Base-by-base conservation (phyloP, 2,113 vertebrate species). In the Nannospalax galili region DNA sequence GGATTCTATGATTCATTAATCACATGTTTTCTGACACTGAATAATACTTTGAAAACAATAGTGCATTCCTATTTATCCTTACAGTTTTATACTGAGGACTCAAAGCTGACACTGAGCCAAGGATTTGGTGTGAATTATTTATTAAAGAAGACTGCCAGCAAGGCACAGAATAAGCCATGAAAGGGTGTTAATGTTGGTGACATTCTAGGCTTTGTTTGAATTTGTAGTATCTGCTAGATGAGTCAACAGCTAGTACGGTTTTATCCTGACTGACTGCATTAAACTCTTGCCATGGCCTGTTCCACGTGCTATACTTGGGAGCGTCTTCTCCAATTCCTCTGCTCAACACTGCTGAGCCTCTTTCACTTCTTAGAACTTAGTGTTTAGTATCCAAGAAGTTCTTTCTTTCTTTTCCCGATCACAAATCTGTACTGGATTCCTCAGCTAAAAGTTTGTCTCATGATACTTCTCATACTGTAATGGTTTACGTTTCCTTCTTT, bases 1-100 rank as follows among this genome's bases (percentile, higher is more conserved):
- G 19, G 95, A 91, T 37, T 80, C 52, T 48, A n/a, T 89, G 93
- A 97, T 94, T 95, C 73, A 96, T 96, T 97, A 91, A 97, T 90
- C 84, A 73, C 48, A 15, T 81, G 5, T 64, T 92, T 70, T 90
- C 37, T 95, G 79, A 84, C 70, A 95, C 17, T 95, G 89, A 81
- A 88, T 88, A 89, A 95, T 93, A 79, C 19, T 17, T 80, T 78
- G 48, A 60, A 92, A 97, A 95, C 48, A 95, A 91, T 89, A 75
- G 45, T 94, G 32, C n/a, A 35, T 48, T 74, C 28, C n/a, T 86
- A 7, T 56, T 77, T 86, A 84, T 88, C 56, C 94, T 7, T 70
- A 20, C 52, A 60, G 67, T 95, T 96, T 92, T 45, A 78, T 28
- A 22, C 56, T 69, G 65, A 85, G 42, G 42, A 26, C 45, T 70